Base-by-base conservation (phyloP, 2,113 vertebrate genomes). In the Nibea albiflora region DNA sequence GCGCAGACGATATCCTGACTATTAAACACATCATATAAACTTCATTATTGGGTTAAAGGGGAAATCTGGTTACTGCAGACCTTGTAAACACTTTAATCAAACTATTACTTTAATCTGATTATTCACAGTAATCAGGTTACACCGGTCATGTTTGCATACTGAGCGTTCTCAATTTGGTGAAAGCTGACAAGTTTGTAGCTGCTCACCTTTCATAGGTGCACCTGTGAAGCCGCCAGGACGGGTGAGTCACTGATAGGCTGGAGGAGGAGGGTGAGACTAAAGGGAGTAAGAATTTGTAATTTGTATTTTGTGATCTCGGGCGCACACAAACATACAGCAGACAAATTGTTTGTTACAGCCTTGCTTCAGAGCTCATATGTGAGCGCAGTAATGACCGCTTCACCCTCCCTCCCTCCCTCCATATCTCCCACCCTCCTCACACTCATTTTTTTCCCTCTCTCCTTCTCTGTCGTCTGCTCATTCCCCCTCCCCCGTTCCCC, bases 301-400 rank as follows among this genome's bases (percentile, higher is more conserved):
- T 56, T 78, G n/a, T 65, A 31, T 67, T 81, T 76, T 49, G 28
- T 47, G 75, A 58, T 89, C 77, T 78, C 24, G 56, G 70, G 6
- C 71, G 66, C 39, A 64, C 54, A 66, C 74, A 78, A 81, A 88
- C 74, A 80, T 71, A 52, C 60, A 69, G 77, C 80, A 80, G 58
- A 88, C 53, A 74, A 73, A 85, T 73, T 77, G 78, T 91, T 83
- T 88, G 83, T 88, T 93, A 88, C 86, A 88, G 81, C 83, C 81
- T 78, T 70, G 84, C 86, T 90, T 92, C 87, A 93, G 83, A 90
- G 78, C 82, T 84, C 83, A 86, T 81, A 84, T 76, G 83, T 84
- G 85, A 93, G 88, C 83, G 66, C 73, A 56, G 89, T 91, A 93
- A 92, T 89, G 86, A 89, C 92, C 64, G 78, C 84, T 78, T 84